These are phyloP conservation scores for Brachyopa scutellaris DNA, from an alignment of 2,888 invertebrate species.

Conservation along the genomic window DNA sequence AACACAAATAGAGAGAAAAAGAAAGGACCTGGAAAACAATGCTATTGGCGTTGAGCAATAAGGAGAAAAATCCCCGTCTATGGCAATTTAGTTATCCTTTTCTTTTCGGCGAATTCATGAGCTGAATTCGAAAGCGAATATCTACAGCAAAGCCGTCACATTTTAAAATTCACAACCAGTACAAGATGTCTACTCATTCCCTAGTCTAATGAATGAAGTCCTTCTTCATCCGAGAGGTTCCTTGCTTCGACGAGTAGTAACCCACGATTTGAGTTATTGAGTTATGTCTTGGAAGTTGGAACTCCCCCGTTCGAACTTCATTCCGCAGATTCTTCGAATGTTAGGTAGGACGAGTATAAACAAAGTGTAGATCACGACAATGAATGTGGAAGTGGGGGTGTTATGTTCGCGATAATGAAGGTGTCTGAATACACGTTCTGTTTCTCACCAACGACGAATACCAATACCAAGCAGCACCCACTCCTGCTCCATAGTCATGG, in stretches of 20 bases:
- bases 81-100: conserved; percentile 27
- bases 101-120: conserved; percentile 17
- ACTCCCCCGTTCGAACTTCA: background rate
- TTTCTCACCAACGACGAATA: conserved; percentile 10
- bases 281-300: conserved; percentile 27
- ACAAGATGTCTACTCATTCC: background rate
- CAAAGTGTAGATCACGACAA: conserved; percentile 19
- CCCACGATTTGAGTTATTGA: conserved; percentile 56
- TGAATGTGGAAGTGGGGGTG: background rate
- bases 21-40: conserved; percentile 9
- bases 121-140: conserved; percentile 37
- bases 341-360: conserved; percentile 45
- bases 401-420: conserved; percentile 19
- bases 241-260: conserved; percentile 22
- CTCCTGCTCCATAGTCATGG: background rate
- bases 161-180: conserved; percentile 53
- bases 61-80: background rate
- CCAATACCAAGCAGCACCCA: background rate
- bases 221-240: background rate
- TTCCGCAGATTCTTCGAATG: background rate
- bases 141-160: background rate
- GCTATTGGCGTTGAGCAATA: background rate
- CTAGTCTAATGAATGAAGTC: background rate
- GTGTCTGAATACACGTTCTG: conserved; percentile 27
- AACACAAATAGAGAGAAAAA: background rate